Evolutionary conservation across 92 coral and sea anemone species (phyloP).

Genomic region (Zoanthus sociatus): DNA sequence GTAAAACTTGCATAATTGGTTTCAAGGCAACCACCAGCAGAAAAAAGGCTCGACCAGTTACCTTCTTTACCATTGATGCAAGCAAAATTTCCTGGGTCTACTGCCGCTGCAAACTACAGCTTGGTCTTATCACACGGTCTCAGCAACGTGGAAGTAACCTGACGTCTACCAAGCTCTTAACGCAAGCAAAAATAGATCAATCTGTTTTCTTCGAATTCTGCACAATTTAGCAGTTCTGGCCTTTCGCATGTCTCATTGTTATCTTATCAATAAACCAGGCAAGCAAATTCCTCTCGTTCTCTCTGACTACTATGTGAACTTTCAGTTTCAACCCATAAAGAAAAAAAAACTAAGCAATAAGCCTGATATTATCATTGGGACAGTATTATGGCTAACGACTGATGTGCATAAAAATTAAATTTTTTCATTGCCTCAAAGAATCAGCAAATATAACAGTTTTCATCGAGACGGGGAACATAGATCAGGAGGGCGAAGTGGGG

Average conservation of each 20-base stretch:
- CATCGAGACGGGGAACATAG: conserved; percentile 24
- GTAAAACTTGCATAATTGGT: conserved; percentile 15
- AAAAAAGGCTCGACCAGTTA: background rate
- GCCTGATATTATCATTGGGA: conserved; percentile 17
- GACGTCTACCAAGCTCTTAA: background rate
- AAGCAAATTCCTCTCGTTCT: no score
- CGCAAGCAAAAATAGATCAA: background rate
- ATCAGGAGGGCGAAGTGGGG: no score
- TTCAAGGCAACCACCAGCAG: conserved; percentile 25
- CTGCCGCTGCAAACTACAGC: conserved; percentile 45
- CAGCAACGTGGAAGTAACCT: conserved; percentile 4
- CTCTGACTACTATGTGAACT: no score
- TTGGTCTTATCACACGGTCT: background rate
- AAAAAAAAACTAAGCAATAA: background rate
- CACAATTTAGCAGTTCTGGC: background rate
- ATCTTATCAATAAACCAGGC: background rate
- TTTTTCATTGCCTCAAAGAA: background rate
- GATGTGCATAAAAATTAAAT: no score
- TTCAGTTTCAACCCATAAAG: no score
- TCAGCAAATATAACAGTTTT: conserved; percentile 12
- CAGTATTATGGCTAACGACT: no score
- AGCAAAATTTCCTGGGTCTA: conserved; percentile 21
- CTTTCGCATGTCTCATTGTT: background rate
- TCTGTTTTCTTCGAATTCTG: background rate
- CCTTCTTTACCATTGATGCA: conserved; percentile 15